Conservation (phyloP, 2,113 vertebrate species). For the Columba janthina region DNA sequence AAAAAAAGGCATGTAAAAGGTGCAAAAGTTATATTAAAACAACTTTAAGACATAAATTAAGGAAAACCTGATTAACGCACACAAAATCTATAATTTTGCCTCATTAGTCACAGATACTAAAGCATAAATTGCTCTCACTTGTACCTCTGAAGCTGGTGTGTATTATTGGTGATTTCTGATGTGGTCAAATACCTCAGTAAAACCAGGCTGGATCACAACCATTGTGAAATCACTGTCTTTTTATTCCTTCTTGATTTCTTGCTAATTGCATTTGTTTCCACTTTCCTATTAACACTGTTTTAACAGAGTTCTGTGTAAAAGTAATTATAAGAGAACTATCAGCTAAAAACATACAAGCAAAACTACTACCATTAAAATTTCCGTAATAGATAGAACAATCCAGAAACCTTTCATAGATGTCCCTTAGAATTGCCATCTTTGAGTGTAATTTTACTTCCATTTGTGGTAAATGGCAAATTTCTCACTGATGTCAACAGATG, state of each 20-base stretch:
- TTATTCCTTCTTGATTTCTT: neutral
- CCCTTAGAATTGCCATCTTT: neutral
- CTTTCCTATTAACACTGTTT: neutral
- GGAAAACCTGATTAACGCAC: neutral
- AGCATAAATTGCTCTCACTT: neutral
- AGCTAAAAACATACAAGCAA: neutral
- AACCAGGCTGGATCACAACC: neutral
- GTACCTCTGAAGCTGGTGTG: neutral
- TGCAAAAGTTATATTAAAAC: neutral
- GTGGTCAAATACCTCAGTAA: neutral
- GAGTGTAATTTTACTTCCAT: neutral
- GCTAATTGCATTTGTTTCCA: neutral
- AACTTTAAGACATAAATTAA: neutral
- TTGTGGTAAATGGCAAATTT: constrained; percentile 1
- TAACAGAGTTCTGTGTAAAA: neutral
- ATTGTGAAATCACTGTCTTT: neutral
- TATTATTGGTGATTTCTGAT: neutral
- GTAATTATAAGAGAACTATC: neutral
- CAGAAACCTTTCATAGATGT: neutral
- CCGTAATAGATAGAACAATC: neutral
- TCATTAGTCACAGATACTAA: neutral
- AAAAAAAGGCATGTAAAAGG: neutral
- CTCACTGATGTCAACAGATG: neutral
- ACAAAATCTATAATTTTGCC: neutral
- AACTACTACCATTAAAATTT: constrained; percentile 1